A percentile compares a stretch with the other conserved stretches of the same genome.
phyloP scores from a whole-genome alignment of 2,113 vertebrate genomes.

The Tinamus guttatus region DNA sequence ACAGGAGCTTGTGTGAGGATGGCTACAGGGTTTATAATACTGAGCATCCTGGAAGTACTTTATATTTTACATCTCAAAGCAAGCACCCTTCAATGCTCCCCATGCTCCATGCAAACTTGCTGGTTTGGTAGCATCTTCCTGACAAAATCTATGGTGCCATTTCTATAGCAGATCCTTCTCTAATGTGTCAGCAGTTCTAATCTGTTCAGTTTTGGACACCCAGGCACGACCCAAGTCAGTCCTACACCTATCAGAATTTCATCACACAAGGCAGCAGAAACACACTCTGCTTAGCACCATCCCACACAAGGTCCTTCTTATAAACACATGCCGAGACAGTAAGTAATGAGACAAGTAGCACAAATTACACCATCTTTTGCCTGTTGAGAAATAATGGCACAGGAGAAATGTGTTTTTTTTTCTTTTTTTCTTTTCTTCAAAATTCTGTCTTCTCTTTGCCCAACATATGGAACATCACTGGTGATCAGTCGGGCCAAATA shows the following conservation, averaged over 20 bases:
- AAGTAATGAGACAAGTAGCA: background rate
- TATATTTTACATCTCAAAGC: background rate
- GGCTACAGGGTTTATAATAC: background rate
- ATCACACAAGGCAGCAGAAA: background rate
- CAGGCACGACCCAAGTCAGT: background rate
- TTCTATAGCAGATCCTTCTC: background rate
- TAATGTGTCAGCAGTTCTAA: background rate
- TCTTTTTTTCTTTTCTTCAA: background rate
- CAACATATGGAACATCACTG: background rate
- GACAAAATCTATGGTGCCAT: background rate
- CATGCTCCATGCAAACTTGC: background rate
- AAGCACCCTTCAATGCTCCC: background rate
- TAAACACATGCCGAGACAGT: background rate
- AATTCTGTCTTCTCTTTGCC: background rate
- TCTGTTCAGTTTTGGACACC: background rate
- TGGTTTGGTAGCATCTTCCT: fast-evolving
- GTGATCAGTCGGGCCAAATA: background rate
- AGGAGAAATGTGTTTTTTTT: background rate
- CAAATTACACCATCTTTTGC: background rate
- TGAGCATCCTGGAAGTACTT: background rate
- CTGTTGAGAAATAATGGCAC: background rate
- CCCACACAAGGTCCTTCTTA: background rate
- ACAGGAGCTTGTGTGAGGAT: background rate
- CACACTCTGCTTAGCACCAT: background rate
- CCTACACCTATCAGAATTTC: background rate